Evolutionary conservation across 2,797 vertebrate species (phyloP).

Genomic region (Malurus splendens): DNA sequence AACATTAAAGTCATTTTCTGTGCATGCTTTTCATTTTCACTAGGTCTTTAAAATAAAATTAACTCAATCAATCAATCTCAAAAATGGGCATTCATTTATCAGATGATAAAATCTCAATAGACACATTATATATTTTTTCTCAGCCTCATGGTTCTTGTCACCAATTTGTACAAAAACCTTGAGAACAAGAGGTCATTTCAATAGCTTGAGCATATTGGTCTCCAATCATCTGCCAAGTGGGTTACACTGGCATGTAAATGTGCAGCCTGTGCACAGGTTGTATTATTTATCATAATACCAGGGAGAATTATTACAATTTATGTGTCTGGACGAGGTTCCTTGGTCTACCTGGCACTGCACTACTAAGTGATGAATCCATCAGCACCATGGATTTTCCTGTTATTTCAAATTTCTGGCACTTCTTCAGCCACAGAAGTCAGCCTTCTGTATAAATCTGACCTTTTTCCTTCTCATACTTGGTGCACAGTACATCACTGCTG

Average conservation of each 20-base stretch:
- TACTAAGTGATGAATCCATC: background rate
- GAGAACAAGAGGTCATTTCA: background rate
- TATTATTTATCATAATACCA: background rate
- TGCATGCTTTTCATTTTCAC: background rate
- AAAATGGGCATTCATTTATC: background rate
- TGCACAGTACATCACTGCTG: background rate
- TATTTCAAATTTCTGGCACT: background rate
- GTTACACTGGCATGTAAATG: background rate
- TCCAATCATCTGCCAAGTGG: background rate
- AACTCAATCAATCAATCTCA: background rate
- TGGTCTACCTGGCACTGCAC: background rate
- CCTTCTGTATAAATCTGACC: background rate
- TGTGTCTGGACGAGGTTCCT: background rate
- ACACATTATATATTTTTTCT: background rate
- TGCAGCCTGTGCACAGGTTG: background rate
- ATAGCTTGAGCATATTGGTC: background rate
- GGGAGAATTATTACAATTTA: background rate
- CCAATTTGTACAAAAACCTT: background rate
- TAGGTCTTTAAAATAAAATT: background rate
- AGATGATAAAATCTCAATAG: background rate
- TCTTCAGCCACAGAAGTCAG: background rate
- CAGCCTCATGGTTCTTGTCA: background rate
- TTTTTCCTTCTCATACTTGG: background rate
- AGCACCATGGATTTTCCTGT: background rate
- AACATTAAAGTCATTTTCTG: background rate